Conservation (phyloP, 2,888 invertebrate species). For the Agrochola lota region DNA sequence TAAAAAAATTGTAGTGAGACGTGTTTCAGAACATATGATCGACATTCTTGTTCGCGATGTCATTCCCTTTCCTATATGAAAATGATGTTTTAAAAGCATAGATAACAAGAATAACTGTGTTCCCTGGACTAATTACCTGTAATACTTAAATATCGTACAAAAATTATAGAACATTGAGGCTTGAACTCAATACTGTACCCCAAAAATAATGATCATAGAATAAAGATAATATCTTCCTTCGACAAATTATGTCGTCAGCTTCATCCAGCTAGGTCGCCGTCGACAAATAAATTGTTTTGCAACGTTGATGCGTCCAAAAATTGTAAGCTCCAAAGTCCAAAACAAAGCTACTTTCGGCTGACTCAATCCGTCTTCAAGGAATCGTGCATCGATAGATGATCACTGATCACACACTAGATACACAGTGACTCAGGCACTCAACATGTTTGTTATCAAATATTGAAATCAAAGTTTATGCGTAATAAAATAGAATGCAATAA, state of each 20-base stretch:
- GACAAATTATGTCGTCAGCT: background rate
- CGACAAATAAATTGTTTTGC: background rate
- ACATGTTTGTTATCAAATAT: slow-evolving; percentile 49
- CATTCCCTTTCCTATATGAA: slow-evolving; percentile 54
- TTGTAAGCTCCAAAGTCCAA: slow-evolving; percentile 1
- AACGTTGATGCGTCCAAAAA: background rate
- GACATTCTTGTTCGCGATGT: slow-evolving; percentile 67
- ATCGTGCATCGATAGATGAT: slow-evolving; percentile 37
- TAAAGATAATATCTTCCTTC: background rate
- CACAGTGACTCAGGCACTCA: slow-evolving; percentile 45
- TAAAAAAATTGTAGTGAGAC: slow-evolving; percentile 60
- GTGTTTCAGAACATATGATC: slow-evolving; percentile 65
- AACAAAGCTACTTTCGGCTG: slow-evolving; percentile 31
- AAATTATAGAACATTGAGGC: background rate
- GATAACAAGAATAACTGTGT: too few species aligned
- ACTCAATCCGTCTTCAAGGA: slow-evolving; percentile 51
- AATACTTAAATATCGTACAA: background rate
- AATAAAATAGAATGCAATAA: slow-evolving; percentile 38
- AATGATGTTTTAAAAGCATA: too few species aligned
- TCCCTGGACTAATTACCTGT: background rate
- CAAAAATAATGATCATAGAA: background rate
- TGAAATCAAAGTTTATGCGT: slow-evolving; percentile 39
- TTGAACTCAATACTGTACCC: background rate
- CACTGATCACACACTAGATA: slow-evolving; percentile 22
- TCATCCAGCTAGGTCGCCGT: background rate